Base-by-base conservation (phyloP, 2,113 vertebrate genomes). In the Sphaerodactylus townsendi region DNA sequence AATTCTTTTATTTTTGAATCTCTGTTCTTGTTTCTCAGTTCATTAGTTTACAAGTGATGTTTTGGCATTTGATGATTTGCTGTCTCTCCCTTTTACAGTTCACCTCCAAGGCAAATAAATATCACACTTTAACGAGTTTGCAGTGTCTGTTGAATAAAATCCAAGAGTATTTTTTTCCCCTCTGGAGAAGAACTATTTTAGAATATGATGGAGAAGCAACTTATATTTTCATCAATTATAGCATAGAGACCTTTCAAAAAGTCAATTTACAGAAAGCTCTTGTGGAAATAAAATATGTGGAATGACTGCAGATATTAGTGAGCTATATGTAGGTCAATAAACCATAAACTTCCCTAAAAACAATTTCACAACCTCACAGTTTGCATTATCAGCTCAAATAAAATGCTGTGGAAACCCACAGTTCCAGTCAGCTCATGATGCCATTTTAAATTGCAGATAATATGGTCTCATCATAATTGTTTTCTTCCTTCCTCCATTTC, bases 341-440 rank as follows among this genome's bases (percentile, higher is more conserved):
- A 68, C 39, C 37, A 71, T 46, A 78, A 46, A 72, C 39, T n/a
- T 79, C 46, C 17, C 66, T 62, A 41, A 44, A 78, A 84, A 59
- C 50, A 71, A 85, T 64, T 78, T 78, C n/a, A 85, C 76, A 84
- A 44, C 64, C 74, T 37, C 71, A 39, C 82, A 41, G 44, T 83
- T 82, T 7, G 44, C 33, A 53, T 77, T 77, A 77, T 69, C 37
- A 70, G 8, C 30, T 77, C 39, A 59, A 15, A 71, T 77, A 59
- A 84, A 70, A 70, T 53, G 44, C 35, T 65, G 28, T 70, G 69
- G 56, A 66, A 75, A 68, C 46, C 37, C 33, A 39, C 14, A 53
- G 37, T 72, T 41, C 50, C 68, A 72, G n/a, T 53, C 70, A 66
- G 35, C n/a, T 39, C 56, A n/a, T 41, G 59, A 73, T 74, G 39